phyloP scores from a whole-genome alignment of 2,113 vertebrate species.

The Caretta caretta region DNA sequence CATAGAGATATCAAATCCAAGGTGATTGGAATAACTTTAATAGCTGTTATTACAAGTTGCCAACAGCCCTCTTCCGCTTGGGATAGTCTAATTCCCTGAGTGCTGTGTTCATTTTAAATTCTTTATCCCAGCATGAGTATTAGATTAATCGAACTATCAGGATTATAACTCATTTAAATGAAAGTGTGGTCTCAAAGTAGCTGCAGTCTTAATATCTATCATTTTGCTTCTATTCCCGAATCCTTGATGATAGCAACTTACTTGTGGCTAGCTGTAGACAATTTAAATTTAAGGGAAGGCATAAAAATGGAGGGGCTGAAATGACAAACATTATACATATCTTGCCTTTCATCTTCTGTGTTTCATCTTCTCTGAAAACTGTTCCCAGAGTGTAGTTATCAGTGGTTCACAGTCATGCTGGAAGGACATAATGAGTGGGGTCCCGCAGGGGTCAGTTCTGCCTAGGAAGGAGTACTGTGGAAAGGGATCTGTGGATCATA shows the following conservation, averaged over 20 bases:
- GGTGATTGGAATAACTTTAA: slow-evolving; percentile 76
- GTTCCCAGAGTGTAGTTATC: too few species aligned
- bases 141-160: not conserved
- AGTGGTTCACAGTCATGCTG: too few species aligned
- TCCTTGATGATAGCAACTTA: not conserved
- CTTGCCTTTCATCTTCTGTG: not conserved
- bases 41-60: not conserved
- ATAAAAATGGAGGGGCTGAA: not conserved
- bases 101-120: not conserved
- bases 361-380: not conserved
- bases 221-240: not conserved
- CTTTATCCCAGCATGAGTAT: not conserved
- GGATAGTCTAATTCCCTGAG: not conserved
- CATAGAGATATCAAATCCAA: slow-evolving; percentile 97
- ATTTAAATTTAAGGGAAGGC: not conserved
- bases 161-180: not conserved
- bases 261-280: not conserved
- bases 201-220: not conserved
- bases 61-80: not conserved
- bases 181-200: not conserved
- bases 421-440: too few species aligned
- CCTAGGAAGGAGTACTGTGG: too few species aligned
- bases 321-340: not conserved
- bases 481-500: too few species aligned
- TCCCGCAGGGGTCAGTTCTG: too few species aligned